Base-by-base conservation (phyloP, 2,888 invertebrate genomes). In the Plagodis pulveraria region DNA sequence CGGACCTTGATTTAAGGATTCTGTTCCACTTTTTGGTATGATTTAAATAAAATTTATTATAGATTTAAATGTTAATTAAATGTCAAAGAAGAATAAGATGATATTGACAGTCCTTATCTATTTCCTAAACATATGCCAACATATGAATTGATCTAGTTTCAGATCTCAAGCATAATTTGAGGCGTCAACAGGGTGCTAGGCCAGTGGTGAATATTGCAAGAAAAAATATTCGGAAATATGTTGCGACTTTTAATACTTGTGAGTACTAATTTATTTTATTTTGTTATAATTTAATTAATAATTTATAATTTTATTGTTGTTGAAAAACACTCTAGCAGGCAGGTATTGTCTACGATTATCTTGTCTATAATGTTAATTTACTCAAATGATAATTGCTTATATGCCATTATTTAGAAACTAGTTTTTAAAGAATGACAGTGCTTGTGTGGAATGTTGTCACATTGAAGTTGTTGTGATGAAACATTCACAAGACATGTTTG, bases 1-100 rank as follows among this genome's bases (percentile, higher is more conserved):
- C 88, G 76, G 84, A 78, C 81, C 83, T 84, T 78, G 83, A 84
- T 80, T 77, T 81, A 76, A 84, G 81, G 84, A 88, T 82, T 82
- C 78, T 84, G 85, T 85, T 87, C 83, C 78, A 87, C 79, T 81
- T 88, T 83, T 86, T 75, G 86, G 89, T 89, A 83, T 72, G 86
- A 86, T 78, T 85, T 78, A 77, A 81, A 80, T 68, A 72, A 80
- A 85, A 88, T 90, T 89, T 88, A 88, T 90, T 81, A 79, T 77
- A 74, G 71, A 80, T 87, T 76, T 86, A 89, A 89, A 91, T 89
- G 88, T 83, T 85, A 91, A 90, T 89, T 70, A 83, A 84, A 80
- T 85, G 83, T 86, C 84, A 87, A 82, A 83, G 80, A 80, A 82
- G 80, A 84, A 81, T 83, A 73, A 75, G 76, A 78, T 76, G 77